These are phyloP conservation scores for Danaus chrysippus DNA, from an alignment of 2,888 invertebrate species.

Conservation along the genomic window DNA sequence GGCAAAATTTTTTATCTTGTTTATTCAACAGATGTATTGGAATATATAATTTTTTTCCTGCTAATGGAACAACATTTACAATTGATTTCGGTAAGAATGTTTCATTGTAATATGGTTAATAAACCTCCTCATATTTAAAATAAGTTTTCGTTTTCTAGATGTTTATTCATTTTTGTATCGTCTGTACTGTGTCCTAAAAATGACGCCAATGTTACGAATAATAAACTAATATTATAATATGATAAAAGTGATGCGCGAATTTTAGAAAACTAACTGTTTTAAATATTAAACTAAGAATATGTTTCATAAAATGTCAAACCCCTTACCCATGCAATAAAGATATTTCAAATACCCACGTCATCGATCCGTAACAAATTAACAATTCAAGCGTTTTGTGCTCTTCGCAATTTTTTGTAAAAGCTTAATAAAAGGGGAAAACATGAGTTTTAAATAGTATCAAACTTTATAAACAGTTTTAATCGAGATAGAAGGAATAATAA, in stretches of 20 bases:
- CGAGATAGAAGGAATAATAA: slow-evolving; percentile 20
- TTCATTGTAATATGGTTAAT: no score
- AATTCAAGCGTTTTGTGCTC: slow-evolving; percentile 52
- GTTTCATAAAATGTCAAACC: slow-evolving; percentile 27
- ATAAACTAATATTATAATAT: neutral
- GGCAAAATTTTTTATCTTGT: no score
- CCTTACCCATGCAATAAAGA: slow-evolving; percentile 34
- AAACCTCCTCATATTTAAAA: no score
- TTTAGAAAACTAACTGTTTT: neutral
- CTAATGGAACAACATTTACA: no score
- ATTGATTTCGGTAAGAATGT: no score
- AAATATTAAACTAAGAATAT: slow-evolving; percentile 25
- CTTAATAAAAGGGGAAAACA: slow-evolving; percentile 36
- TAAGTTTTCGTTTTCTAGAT: neutral
- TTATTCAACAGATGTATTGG: no score
- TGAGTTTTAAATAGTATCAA: slow-evolving; percentile 25
- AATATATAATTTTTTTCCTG: no score
- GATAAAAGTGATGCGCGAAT: neutral
- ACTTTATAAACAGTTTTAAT: slow-evolving; percentile 26
- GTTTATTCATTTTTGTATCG: slow-evolving; percentile 17
- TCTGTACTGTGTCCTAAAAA: slow-evolving; percentile 17
- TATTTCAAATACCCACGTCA: slow-evolving; percentile 46
- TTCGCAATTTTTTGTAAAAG: slow-evolving; percentile 40
- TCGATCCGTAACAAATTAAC: slow-evolving; percentile 47
- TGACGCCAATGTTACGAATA: slow-evolving; percentile 16